phyloP scores from a whole-genome alignment of 1,140 invertebrate genomes.

The Ganaspis sp. region DNA sequence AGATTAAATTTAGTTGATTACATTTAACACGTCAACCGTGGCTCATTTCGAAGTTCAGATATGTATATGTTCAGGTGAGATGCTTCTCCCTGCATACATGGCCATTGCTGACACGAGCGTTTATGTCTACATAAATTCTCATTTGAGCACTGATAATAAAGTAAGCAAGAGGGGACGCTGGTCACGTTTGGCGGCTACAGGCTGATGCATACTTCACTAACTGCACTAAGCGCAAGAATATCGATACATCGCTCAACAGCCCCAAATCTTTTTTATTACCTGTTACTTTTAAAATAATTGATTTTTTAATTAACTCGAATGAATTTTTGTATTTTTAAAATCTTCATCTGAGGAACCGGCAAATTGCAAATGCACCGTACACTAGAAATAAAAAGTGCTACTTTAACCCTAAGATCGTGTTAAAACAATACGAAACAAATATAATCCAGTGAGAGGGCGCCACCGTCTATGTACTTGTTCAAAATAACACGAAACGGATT shows the following conservation, averaged over 20 bases:
- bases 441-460: too few relatives aligned
- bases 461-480: too few relatives aligned
- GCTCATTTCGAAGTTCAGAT: not conserved
- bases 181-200: constrained; percentile 58
- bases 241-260: not conserved
- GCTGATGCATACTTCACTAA: constrained; percentile 67
- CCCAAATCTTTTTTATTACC: not conserved
- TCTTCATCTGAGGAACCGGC: too few relatives aligned
- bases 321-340: too few relatives aligned
- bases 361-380: too few relatives aligned
- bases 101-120: constrained; percentile 68
- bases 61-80: constrained; percentile 54
- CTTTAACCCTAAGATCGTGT: too few relatives aligned
- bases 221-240: not conserved
- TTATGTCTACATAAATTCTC: constrained; percentile 74
- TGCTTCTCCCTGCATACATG: constrained; percentile 62
- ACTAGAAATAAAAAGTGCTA: too few relatives aligned
- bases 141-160: constrained; percentile 73
- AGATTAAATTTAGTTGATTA: constrained; percentile 18
- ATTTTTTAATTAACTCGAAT: too few relatives aligned
- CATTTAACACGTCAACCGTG: constrained; percentile 19
- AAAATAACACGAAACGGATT: too few relatives aligned
- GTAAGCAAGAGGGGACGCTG: constrained; percentile 65
- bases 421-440: too few relatives aligned
- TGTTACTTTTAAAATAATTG: too few relatives aligned